Base-by-base conservation (phyloP, 2,113 vertebrate genomes). In the Sturnira hondurensis region DNA sequence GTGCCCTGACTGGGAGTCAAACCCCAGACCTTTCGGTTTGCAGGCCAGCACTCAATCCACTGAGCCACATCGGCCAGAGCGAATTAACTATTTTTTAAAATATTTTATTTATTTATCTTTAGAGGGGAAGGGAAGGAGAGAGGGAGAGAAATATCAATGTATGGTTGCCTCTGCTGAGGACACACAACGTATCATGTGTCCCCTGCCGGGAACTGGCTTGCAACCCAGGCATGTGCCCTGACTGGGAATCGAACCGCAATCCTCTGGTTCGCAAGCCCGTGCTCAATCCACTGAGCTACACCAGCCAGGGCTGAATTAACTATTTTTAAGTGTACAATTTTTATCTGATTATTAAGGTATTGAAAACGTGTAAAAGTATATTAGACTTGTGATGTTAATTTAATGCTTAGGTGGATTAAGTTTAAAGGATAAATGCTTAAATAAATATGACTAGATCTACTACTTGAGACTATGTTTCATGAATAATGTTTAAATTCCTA, bases 301-400 rank as follows among this genome's bases (percentile, higher is more conserved):
- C 17, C 47, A 3, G 47, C 31, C 47, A 47, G 19, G 31, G 31
- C 74, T n/a, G n/a, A 36, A 68, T 22, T 41, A 63, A 63, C 45
- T 45, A 81, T 76, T 85, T 70, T 28, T 67, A 94, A 54, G 41
- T 67, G 2, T 43, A 89, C 13, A 43, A 28, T 77, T 91, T 90
- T 94, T 28, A 71, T 41, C 61, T 93, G 45, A 33, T 74, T 93
- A 94, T 95, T 67, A 91, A 93, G 15, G 78, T 89, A 4, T 68
- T 78, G 33, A 31, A 54, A 78, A 89, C 74, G n/a, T 31, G 71
- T 33, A 86, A 56, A 93, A 73, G 33, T 28, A 8, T n/a, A 85
- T 50, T 73, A 63, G 73, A 41, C 28, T 47, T 77, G 45, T 50
- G 52, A 43, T 78, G 26, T 33, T 78, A 85, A 47, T 83, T 96